phyloP scores from a whole-genome alignment of 2,113 vertebrate species.

The Hipposideros armiger region DNA sequence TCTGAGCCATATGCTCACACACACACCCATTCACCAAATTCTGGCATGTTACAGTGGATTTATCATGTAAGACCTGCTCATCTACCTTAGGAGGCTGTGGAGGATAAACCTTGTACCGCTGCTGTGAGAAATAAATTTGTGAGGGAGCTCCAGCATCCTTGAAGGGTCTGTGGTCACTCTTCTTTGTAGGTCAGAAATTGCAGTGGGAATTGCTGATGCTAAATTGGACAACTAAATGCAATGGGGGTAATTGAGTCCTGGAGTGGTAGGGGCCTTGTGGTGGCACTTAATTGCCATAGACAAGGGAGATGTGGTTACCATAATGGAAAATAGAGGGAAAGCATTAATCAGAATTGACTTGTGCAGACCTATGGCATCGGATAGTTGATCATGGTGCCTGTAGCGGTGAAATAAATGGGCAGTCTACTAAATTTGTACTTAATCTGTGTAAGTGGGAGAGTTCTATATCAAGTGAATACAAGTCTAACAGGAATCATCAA shows the following conservation, averaged over 20 bases:
- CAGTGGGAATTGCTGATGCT: neutral
- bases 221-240: neutral
- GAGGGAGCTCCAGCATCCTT: neutral
- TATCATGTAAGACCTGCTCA: neutral
- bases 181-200: conserved; percentile 18
- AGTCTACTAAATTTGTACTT: conserved; percentile 2
- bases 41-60: neutral
- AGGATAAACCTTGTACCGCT: neutral
- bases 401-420: neutral
- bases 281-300: neutral
- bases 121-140: neutral
- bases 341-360: conserved; percentile 16
- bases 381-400: neutral
- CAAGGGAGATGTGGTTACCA: neutral
- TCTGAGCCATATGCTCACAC: neutral
- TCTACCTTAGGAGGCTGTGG: neutral
- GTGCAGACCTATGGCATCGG: neutral
- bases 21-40: neutral
- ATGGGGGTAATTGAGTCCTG: neutral
- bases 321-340: neutral
- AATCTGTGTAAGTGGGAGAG: neutral
- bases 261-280: too few species aligned
- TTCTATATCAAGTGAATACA: neutral
- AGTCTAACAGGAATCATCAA: neutral
- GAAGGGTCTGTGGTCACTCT: neutral